phyloP scores from a whole-genome alignment of 2,888 invertebrate genomes.

The Phragmatobia fuliginosa region DNA sequence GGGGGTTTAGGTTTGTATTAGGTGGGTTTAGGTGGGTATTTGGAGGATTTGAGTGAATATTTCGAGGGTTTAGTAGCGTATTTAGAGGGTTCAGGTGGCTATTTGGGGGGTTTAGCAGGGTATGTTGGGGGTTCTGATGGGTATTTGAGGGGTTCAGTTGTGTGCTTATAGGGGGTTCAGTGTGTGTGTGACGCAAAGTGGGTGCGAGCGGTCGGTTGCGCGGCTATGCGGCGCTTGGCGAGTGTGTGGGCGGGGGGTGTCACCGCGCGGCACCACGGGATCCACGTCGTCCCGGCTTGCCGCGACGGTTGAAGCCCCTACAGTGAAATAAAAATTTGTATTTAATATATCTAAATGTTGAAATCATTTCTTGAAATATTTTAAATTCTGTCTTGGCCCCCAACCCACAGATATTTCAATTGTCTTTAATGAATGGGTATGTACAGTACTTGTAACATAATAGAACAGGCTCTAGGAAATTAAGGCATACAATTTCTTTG shows the following conservation, averaged over 20 bases:
- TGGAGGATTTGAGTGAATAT: neutral
- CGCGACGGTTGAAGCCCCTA: constrained; percentile 83
- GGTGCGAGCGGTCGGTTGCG: constrained; percentile 31
- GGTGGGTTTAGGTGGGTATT: neutral
- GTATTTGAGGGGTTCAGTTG: neutral
- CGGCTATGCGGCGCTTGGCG: constrained; percentile 56
- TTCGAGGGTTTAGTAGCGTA: neutral
- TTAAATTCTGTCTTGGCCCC: too few relatives aligned
- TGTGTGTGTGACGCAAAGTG: constrained; percentile 11
- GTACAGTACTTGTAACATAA: too few relatives aligned
- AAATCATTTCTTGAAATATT: too few relatives aligned
- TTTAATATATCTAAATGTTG: too few relatives aligned
- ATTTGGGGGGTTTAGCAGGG: neutral
- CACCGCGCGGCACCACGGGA: constrained; percentile 67
- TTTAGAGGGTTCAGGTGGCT: neutral
- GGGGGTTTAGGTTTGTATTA: neutral
- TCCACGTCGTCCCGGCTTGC: constrained; percentile 77
- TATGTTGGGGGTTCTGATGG: neutral
- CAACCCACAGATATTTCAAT: neutral
- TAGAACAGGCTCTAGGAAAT: too few relatives aligned
- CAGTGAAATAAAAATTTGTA: too few relatives aligned
- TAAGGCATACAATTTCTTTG: too few relatives aligned
- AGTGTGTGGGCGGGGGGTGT: constrained; percentile 51
- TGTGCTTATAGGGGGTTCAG: neutral
- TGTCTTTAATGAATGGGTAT: neutral